Conservation (phyloP, 2,113 vertebrate species). For the Pseudopodoces humilis region DNA sequence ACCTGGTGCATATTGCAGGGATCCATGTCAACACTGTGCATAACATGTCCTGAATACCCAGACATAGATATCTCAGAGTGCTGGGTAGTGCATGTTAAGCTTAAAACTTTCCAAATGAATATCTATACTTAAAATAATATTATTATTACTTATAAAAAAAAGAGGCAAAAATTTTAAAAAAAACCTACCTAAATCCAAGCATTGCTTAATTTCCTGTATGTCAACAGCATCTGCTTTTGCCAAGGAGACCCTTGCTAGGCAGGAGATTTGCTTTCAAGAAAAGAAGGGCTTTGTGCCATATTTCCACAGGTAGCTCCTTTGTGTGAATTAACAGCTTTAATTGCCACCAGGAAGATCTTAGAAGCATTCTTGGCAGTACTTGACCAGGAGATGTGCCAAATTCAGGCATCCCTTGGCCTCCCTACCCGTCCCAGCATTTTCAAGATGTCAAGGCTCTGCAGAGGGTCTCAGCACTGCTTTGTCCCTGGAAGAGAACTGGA, state of each 20-base stretch:
- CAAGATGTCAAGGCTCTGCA: not conserved
- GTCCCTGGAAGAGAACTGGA: not conserved
- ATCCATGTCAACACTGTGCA: not conserved
- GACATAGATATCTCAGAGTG: not conserved
- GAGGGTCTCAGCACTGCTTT: not conserved
- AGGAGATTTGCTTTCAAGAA: not conserved
- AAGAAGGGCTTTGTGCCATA: not conserved
- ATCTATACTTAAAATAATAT: not conserved
- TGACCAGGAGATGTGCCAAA: not conserved
- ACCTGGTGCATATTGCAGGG: not conserved
- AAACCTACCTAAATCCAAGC: not conserved
- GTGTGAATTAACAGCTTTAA: not conserved
- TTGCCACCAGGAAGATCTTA: not conserved
- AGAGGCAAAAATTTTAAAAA: fast-evolving
- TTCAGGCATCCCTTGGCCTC: not conserved
- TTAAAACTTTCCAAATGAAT: not conserved
- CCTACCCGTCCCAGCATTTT: not conserved
- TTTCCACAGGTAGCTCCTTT: not conserved
- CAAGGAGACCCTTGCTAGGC: not conserved
- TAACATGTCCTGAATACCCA: not conserved
- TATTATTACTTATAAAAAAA: not conserved
- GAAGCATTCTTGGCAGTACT: not conserved
- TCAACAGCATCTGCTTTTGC: not conserved
- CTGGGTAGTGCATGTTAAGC: not conserved
- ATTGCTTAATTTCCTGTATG: not conserved